Conservation (phyloP, 2,797 vertebrate genomes). For the Rhynchonycteris naso region DNA sequence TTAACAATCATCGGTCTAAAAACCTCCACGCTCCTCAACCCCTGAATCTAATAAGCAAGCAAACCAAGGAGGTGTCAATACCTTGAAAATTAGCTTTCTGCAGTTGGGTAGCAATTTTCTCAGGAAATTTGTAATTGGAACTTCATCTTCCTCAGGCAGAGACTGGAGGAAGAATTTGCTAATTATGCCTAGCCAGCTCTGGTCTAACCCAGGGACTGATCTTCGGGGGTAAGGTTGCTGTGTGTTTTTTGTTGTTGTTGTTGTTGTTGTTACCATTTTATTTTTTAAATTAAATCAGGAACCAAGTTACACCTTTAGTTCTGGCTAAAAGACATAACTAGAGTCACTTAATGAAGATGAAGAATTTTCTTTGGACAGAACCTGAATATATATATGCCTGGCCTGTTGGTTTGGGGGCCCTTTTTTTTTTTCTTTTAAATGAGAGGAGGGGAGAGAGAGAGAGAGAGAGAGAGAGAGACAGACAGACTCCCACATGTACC, state of each 20-base stretch:
- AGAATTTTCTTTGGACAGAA: neutral
- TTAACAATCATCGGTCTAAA: constrained; percentile 72
- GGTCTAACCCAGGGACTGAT: neutral
- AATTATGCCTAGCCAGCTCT: neutral
- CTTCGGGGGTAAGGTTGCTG: neutral
- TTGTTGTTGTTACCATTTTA: neutral
- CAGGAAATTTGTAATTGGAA: constrained; percentile 52
- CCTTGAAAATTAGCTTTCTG: constrained; percentile 37
- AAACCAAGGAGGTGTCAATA: neutral
- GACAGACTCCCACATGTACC: too few species aligned
- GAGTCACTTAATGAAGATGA: neutral
- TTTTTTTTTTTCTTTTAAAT: neutral
- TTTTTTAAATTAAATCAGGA: neutral
- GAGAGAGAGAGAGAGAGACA: too few species aligned
- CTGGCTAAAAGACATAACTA: neutral
- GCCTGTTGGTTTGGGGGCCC: neutral
- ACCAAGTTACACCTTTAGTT: neutral
- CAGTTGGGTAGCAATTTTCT: constrained; percentile 41
- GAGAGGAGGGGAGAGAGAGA: too few species aligned
- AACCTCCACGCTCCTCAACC: constrained; percentile 16
- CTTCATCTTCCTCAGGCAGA: neutral
- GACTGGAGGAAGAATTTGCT: neutral
- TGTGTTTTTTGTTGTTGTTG: neutral
- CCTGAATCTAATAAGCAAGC: constrained; percentile 30
- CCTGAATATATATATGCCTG: neutral